Evolutionary conservation across 2,888 invertebrate species (phyloP), one percentile per base, ranked within the genome.

Genomic region (Drosophila longiperda): DNA sequence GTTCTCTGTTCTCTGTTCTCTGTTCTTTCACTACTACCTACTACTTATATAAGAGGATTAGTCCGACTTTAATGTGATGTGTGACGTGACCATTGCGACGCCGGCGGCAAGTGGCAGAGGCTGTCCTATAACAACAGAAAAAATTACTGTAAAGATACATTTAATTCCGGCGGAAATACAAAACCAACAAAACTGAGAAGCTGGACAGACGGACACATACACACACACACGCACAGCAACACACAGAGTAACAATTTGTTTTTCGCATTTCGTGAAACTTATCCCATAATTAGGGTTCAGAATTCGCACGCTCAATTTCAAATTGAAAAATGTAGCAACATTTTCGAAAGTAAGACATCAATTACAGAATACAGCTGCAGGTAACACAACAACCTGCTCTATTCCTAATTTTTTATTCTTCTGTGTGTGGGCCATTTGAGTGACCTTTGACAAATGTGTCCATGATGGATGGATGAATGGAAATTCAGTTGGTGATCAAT

Each of bases 291-390:
- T 88, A 90, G 83, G 87, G 87, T 90, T 55, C 76, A 53, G 62
- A 87, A 90, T 90, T 87, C 90, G 87, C 90, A 90, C 90, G 90
- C 89, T 88, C 90, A 89, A 88, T 83, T 86, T 90, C 73, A 75
- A 90, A 90, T 88, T 85, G 81, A 79, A 85, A 86, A 84, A 82
- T 87, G 89, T 80, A 78, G 82, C 89, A 75, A 67, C 65, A 60
- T 65, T 48, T 48, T n/a, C 8, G 40, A 52, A 70, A 89, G 71
- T 74, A 82, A 86, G 80, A 85, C 85, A 87, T 86, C 78, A 86
- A 89, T 89, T 88, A 83, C 20, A 20, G 45, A 59, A 66, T 34
- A 48, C 54, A 40, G 38, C 63, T 64, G 58, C 72, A 68, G 71
- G 79, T 69, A 79, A 62, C 9, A 59, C 33, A 59, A 50, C 68